These are phyloP conservation scores for Bucorvus abyssinicus DNA, from an alignment of 2,797 vertebrate species.

Conservation along the genomic window DNA sequence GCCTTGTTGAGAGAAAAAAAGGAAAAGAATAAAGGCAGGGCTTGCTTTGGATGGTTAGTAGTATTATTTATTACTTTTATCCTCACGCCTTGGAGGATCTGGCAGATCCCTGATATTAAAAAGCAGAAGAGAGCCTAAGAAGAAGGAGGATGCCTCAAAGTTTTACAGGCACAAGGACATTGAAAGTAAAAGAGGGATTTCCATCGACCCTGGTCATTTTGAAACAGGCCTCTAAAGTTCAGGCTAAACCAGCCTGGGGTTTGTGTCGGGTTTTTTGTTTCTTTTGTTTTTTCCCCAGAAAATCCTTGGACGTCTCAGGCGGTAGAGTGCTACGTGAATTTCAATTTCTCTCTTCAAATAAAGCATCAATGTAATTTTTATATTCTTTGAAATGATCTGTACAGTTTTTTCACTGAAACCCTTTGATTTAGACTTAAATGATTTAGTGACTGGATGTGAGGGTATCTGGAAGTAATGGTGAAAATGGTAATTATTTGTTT, in stretches of 20 bases:
- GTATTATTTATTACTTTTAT: neutral
- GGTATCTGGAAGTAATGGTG: constrained; percentile 6
- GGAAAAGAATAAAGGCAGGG: neutral
- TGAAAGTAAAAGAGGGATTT: constrained; percentile 31
- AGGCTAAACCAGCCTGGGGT: neutral
- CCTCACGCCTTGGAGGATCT: neutral
- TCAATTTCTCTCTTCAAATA: constrained; percentile 46
- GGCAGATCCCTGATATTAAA: neutral
- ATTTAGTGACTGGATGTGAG: neutral
- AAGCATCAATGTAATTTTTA: neutral
- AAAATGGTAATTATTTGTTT: constrained; percentile 54
- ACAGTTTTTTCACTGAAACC: neutral
- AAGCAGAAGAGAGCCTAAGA: constrained; percentile 24
- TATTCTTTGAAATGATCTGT: constrained; percentile 31
- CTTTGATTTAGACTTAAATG: constrained; percentile 49
- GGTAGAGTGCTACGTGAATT: neutral
- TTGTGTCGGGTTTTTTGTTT: neutral
- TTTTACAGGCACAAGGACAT: neutral
- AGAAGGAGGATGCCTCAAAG: constrained; percentile 3
- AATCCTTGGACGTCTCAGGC: neutral
- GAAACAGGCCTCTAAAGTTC: constrained; percentile 3
- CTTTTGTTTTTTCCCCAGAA: neutral
- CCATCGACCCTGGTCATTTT: neutral
- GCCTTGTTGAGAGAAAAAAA: neutral
- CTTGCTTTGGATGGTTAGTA: neutral